Percentiles rank a stretch among this genome's conserved stretches.
phyloP scores from a whole-genome alignment of 2,113 vertebrate genomes.

The Datnioides undecimradiatus region DNA sequence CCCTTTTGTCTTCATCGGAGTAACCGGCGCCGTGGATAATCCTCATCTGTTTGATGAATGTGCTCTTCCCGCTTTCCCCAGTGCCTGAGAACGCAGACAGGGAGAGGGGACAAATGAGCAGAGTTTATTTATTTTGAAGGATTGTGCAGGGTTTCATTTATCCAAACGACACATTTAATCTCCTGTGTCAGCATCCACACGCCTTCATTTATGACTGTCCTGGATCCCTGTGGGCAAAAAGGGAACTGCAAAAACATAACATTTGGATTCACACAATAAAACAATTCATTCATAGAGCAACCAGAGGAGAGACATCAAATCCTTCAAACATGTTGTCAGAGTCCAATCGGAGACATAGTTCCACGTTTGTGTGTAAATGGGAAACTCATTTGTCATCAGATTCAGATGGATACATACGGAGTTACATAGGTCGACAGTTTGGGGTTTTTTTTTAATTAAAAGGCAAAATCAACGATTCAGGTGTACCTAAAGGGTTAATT shows the following conservation, averaged over 20 bases:
- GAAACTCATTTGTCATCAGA: not conserved
- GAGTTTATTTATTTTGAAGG: conserved; percentile 38
- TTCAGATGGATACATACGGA: not conserved
- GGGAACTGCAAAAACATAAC: not conserved
- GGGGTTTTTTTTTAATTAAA: not conserved
- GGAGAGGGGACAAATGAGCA: not conserved
- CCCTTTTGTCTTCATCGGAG: conserved; percentile 95
- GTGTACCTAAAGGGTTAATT: not conserved
- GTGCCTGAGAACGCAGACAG: conserved; percentile 75
- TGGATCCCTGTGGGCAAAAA: not conserved
- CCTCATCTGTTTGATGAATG: conserved; percentile 87
- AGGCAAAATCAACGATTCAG: not conserved
- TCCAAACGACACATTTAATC: conserved; percentile 1
- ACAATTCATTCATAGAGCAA: not conserved
- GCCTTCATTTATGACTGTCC: not conserved
- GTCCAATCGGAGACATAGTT: not conserved
- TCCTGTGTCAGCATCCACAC: not conserved
- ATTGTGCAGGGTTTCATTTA: conserved; percentile 29
- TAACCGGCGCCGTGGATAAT: conserved; percentile 93
- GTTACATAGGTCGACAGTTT: too few species aligned
- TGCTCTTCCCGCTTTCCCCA: conserved; percentile 87
- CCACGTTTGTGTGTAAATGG: not conserved
- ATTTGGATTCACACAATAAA: not conserved
- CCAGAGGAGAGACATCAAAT: not conserved
- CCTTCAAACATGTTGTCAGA: not conserved